A percentile compares a stretch with the other conserved stretches of the same genome.
Evolutionary conservation across 2,113 vertebrate genomes (phyloP).

Genomic region (Meles meles): DNA sequence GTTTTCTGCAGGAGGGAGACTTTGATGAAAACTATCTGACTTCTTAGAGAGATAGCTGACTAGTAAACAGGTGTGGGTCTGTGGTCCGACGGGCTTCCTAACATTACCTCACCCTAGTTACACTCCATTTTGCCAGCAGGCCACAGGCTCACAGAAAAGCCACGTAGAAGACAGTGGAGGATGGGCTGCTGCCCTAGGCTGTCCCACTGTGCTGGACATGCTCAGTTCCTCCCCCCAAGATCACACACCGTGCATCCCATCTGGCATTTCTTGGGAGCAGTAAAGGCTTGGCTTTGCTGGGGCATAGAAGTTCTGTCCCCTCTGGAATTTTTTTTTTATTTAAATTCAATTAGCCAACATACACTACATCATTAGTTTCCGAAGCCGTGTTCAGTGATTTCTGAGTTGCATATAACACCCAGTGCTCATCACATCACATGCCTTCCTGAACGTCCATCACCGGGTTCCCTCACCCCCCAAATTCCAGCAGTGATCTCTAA

Average conservation of each 20-base stretch:
- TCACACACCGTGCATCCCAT: background rate
- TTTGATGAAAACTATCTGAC: background rate
- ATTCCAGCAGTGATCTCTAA: background rate
- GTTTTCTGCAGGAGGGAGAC: background rate
- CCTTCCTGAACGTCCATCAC: too few relatives aligned
- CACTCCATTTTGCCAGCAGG: background rate
- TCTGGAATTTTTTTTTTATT: background rate
- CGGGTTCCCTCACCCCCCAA: background rate
- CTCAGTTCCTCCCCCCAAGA: too few relatives aligned
- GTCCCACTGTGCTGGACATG: fast-evolving
- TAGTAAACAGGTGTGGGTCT: background rate
- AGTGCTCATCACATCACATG: too few relatives aligned
- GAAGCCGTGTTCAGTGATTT: too few relatives aligned
- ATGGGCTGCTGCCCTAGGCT: background rate
- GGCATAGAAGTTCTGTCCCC: background rate
- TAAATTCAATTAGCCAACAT: too few relatives aligned
- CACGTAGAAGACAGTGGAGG: background rate
- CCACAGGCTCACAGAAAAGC: background rate
- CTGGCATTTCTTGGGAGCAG: background rate
- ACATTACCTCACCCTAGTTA: background rate
- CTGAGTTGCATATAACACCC: too few relatives aligned
- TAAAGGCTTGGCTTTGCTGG: background rate
- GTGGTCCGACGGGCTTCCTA: background rate
- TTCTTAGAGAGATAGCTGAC: background rate
- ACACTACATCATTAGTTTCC: too few relatives aligned